Conservation (phyloP, 2,888 invertebrate species). For the Lordiphosa andalusiaca region DNA sequence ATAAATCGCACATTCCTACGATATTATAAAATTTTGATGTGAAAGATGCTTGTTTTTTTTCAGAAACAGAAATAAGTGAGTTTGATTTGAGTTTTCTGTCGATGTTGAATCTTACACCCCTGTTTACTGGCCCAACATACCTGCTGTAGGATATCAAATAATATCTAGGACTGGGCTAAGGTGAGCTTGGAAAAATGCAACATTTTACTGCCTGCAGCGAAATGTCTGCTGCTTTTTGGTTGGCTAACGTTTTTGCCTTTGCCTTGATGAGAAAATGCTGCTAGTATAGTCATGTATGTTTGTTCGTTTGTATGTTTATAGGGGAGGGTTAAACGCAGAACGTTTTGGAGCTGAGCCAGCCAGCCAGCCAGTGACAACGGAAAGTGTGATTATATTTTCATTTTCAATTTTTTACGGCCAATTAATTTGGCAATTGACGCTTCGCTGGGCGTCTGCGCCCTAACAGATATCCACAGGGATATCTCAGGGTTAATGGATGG, state of each 20-base stretch:
- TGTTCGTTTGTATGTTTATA: background rate
- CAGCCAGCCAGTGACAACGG: slow-evolving; percentile 58
- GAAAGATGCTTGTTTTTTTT: no score
- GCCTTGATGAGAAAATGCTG: slow-evolving; percentile 45
- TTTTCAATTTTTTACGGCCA: slow-evolving; percentile 80
- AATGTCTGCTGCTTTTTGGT: slow-evolving; percentile 64
- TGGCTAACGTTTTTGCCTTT: slow-evolving; percentile 36
- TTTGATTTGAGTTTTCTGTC: no score
- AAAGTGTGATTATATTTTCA: slow-evolving; percentile 80
- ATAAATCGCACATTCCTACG: no score
- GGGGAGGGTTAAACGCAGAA: slow-evolving; percentile 51
- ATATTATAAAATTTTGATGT: no score
- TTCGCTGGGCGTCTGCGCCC: slow-evolving; percentile 67
- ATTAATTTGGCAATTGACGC: slow-evolving; percentile 78
- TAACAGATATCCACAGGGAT: slow-evolving; percentile 36
- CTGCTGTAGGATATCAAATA: slow-evolving; percentile 35
- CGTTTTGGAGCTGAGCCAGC: slow-evolving; percentile 41
- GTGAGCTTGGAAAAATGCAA: slow-evolving; percentile 57
- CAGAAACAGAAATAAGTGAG: no score
- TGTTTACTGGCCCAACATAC: no score
- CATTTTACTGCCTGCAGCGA: slow-evolving; percentile 59
- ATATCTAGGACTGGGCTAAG: slow-evolving; percentile 10
- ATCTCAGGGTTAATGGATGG: background rate
- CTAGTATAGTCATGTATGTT: slow-evolving; percentile 1
- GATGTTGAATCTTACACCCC: no score